Conservation (phyloP, 2,113 vertebrate genomes). For the Podarcis cretensis region DNA sequence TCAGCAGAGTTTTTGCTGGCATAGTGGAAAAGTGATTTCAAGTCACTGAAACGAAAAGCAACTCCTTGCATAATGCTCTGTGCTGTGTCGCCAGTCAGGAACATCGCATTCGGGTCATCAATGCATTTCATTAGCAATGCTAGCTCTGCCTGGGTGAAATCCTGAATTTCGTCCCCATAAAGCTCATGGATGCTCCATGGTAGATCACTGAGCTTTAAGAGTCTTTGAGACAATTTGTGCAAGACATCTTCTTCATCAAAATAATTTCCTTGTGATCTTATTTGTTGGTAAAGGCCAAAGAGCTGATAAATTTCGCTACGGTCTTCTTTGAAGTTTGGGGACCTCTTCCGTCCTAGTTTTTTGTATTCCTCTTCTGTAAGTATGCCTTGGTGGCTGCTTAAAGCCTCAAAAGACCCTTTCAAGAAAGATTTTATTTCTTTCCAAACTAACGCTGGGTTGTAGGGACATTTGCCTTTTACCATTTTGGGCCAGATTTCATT, state of each 20-base stretch:
- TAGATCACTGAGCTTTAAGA: conserved; percentile 72
- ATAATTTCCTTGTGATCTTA: conserved; percentile 78
- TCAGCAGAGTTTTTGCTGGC: conserved; percentile 73
- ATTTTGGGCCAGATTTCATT: conserved; percentile 84
- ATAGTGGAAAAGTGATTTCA: conserved; percentile 81
- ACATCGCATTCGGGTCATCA: conserved; percentile 85
- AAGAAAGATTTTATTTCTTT: conserved; percentile 87
- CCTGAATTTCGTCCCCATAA: conserved; percentile 85
- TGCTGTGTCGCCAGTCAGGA: conserved; percentile 84
- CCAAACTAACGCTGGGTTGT: conserved; percentile 82
- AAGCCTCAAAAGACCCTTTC: conserved; percentile 84
- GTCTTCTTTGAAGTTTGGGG: conserved; percentile 81
- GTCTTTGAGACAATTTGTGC: conserved; percentile 77
- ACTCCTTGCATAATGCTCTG: conserved; percentile 87
- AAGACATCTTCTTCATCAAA: conserved; percentile 85
- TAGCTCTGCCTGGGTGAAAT: conserved; percentile 85
- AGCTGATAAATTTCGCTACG: conserved; percentile 81
- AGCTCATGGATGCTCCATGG: conserved; percentile 85
- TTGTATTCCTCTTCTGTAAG: conserved; percentile 81
- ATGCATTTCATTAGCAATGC: conserved; percentile 80
- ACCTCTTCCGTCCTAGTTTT: conserved; percentile 80
- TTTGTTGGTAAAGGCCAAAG: conserved; percentile 80
- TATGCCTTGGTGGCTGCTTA: conserved; percentile 71
- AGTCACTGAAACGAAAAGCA: conserved; percentile 83
- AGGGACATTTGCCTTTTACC: conserved; percentile 79